Base-by-base conservation (phyloP, 2,113 vertebrate species). In the Petaurus breviceps region DNA sequence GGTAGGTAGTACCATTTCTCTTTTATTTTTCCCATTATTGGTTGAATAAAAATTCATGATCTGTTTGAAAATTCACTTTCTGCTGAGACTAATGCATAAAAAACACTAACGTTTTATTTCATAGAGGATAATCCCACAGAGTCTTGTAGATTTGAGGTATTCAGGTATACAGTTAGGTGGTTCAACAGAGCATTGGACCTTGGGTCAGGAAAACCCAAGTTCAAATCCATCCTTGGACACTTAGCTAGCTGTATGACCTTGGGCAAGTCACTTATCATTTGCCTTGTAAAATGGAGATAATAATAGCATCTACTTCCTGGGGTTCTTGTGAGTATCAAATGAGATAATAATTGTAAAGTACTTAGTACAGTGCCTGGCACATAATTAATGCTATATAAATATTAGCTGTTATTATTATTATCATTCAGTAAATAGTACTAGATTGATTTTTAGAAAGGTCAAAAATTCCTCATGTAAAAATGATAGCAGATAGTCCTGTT, bases 1-100 rank as follows among this genome's bases (percentile, higher is more conserved):
- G 99, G 99, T 99, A 99, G 93, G 97, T 97, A 95, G 96, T 96
- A 94, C 94, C 51, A 47, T 12, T 97, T n/a, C 49, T 54, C 31
- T 92, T 61, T 8, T 89, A 89, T 93, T 89, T 96, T 89, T 49
- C 23, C 43, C 3, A 51, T 93, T 95, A 84, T 92, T 97, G 94
- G 22, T 54, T 1, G 92, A 91, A 95, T 91, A 94, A 96, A 95
- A 43, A 96, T 54, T 93, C 94, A 91, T 7, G 95, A 94, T 92
- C 61, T 94, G 96, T 94, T 68, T 93, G 96, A 94, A 93, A 4
- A 57, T 50, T 90, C 61, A 24, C 91, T 57, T 91, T 96, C 92
- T 94, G 90, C 14, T 94, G 93, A 94, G 52, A 50, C 95, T 90
- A 95, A 95, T 93, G 8, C 91, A 55, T 51, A 90, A 90, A 95